These are phyloP conservation scores for Brachionus manjavacas DNA, from an alignment of 1,140 invertebrate species.

Conservation along the genomic window DNA sequence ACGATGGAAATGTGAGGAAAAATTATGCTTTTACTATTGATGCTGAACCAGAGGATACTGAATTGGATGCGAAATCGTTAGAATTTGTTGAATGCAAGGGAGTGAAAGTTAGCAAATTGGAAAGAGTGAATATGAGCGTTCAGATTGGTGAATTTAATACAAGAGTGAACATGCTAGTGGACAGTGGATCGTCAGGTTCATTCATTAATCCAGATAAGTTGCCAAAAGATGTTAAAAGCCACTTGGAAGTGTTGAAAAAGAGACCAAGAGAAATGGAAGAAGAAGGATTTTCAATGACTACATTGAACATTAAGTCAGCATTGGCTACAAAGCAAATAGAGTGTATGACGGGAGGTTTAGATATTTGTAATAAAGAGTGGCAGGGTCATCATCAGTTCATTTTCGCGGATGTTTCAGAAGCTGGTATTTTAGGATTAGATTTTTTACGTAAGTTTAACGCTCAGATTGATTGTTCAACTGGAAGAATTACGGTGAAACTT, in stretches of 20 bases:
- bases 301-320: background rate
- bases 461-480: background rate
- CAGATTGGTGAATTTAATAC: background rate
- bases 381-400: background rate
- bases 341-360: background rate
- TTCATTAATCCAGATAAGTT: background rate
- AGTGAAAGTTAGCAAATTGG: background rate
- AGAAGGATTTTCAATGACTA: background rate
- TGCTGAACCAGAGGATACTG: background rate
- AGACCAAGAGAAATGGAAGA: background rate
- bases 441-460: background rate
- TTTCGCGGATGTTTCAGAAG: background rate
- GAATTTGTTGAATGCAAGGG: background rate
- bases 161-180: background rate
- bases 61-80: background rate
- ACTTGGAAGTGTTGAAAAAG: background rate
- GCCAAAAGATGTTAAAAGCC: background rate
- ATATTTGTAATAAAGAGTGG: background rate
- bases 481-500: background rate
- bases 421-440: conserved; percentile 22
- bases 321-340: background rate
- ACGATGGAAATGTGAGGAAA: background rate
- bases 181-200: conserved; percentile 13
- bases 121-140: background rate
- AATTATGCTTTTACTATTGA: background rate